These are phyloP conservation scores for Troides oblongomaculatus DNA, from an alignment of 2,888 invertebrate species.

Conservation along the genomic window DNA sequence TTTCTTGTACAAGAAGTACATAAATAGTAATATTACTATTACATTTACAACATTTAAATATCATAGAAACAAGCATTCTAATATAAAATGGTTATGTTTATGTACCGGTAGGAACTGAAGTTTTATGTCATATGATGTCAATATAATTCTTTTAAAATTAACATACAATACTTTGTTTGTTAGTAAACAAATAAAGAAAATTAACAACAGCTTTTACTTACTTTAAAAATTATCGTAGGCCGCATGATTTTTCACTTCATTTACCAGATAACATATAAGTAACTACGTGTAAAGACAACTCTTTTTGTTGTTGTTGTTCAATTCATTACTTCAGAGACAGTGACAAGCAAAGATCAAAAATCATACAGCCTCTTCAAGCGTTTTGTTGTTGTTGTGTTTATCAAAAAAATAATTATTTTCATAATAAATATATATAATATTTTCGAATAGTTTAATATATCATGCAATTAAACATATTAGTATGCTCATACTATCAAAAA, in stretches of 20 bases:
- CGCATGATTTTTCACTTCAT: constrained; percentile 38
- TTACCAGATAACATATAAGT: neutral
- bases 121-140: neutral
- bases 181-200: neutral
- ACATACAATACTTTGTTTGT: neutral
- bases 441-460: neutral
- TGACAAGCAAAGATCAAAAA: too few relatives aligned
- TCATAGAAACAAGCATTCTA: too few relatives aligned
- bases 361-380: too few relatives aligned
- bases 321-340: too few relatives aligned
- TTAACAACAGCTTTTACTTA: constrained; percentile 33
- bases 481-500: neutral
- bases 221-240: constrained; percentile 43
- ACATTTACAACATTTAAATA: too few relatives aligned
- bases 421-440: too few relatives aligned
- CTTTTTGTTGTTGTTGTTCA: neutral
- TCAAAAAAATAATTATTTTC: too few relatives aligned
- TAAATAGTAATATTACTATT: too few relatives aligned
- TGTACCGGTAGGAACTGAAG: neutral
- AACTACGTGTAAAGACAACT: neutral
- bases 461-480: too few relatives aligned
- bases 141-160: neutral
- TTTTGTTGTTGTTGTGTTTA: too few relatives aligned
- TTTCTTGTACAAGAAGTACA: too few relatives aligned
- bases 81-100: too few relatives aligned